Conservation (phyloP, 1,140 invertebrate species). For the Procambarus virginalis region DNA sequence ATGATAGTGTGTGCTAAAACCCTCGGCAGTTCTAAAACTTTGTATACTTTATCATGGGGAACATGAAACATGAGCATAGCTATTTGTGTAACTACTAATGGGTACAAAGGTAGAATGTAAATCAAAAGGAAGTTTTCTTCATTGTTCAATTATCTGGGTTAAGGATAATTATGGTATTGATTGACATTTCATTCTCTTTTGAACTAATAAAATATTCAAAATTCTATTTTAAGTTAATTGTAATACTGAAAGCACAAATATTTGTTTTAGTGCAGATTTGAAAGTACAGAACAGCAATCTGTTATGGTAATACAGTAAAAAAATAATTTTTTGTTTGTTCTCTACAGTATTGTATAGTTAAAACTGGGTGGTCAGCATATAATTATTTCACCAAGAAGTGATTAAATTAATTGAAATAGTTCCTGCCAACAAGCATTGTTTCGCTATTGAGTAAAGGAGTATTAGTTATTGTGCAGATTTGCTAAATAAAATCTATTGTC, state of each 20-base stretch:
- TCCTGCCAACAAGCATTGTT: not conserved
- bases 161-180: not conserved
- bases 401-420: not conserved
- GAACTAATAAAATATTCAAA: not conserved
- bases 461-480: constrained; percentile 3
- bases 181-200: not conserved
- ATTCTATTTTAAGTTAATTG: not conserved
- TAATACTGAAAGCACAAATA: not conserved
- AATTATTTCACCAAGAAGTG: not conserved
- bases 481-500: constrained; percentile 1
- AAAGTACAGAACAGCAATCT: not conserved
- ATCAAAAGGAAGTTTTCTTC: not conserved
- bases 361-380: not conserved
- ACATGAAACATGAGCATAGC: no score
- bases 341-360: not conserved
- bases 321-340: not conserved
- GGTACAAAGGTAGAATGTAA: not conserved
- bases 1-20: not conserved
- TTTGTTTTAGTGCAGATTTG: not conserved
- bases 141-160: not conserved
- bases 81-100: no score
- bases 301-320: not conserved
- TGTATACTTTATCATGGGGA: no score
- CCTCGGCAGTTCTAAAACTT: no score
- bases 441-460: not conserved